Evolutionary conservation across 2,113 vertebrate species (phyloP).

Genomic region (Donacobius atricapilla): DNA sequence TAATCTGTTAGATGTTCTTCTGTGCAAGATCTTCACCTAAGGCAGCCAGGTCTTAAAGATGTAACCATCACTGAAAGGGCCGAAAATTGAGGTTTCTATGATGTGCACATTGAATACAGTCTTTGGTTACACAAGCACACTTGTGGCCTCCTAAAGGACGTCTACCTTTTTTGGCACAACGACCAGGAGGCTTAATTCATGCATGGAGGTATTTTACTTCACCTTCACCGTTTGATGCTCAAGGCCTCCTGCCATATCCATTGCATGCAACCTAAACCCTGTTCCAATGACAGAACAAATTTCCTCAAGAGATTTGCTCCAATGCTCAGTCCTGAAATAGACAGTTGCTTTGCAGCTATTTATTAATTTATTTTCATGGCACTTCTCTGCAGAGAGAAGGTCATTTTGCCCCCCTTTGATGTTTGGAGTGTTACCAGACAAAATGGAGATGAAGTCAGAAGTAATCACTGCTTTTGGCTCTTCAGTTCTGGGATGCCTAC

Average conservation of each 20-base stretch:
- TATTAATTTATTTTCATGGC: not conserved
- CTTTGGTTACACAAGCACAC: not conserved
- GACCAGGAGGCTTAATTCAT: not conserved
- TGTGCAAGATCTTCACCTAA: not conserved
- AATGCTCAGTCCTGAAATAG: not conserved
- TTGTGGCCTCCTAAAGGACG: not conserved
- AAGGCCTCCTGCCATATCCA: not conserved
- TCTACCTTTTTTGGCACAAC: fast-evolving
- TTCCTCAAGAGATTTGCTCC: conserved; percentile 9
- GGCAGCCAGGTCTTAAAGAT: not conserved
- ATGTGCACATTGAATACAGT: not conserved
- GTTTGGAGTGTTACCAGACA: not conserved
- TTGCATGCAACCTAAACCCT: not conserved
- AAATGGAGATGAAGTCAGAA: not conserved
- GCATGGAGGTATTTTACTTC: not conserved
- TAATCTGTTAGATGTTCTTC: not conserved
- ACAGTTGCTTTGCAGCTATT: not conserved
- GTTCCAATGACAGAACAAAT: conserved; percentile 15
- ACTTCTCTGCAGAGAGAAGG: not conserved
- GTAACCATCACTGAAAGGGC: not conserved
- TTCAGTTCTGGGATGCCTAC: not conserved
- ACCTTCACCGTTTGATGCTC: not conserved
- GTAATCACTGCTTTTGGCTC: not conserved
- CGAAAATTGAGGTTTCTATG: not conserved
- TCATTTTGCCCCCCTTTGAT: not conserved